Evolutionary conservation across 2,113 vertebrate species (phyloP), one percentile per base, ranked within the genome.

Genomic region (Cromileptes altivelis): DNA sequence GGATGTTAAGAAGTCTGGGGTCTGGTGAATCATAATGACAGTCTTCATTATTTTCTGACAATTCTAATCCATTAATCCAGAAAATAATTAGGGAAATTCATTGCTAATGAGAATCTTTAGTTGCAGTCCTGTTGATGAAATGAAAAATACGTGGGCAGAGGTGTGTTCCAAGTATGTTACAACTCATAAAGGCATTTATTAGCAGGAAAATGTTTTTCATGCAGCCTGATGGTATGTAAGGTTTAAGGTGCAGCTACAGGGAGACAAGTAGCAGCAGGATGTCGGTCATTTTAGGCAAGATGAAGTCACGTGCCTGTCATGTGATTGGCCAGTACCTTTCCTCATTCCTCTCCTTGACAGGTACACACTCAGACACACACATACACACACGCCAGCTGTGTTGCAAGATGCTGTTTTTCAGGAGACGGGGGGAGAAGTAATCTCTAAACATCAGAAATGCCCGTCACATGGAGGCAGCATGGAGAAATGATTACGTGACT

Each of bases 391-490:
- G 27, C 57, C 69, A 80, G 76, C 82, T 88, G 64, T 52, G 67
- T 42, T 42, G 57, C 75, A 83, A 71, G 70, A 58, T 78, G 73
- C 19, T 63, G 74, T 75, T 69, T 80, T 75, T 63, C 23, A 53
- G 55, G 37, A 30, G 47, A 40, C 19, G 53, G 10, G 2, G 42
- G 64, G 14, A 23, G 55, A 42, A 11, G n/a, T 78, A 84, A 84
- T 92, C 80, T 88, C 21, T 27, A 21, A 78, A 75, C 71, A 82
- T 82, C 69, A 67, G 78, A 78, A 56, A 82, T 68, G 77, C 57
- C 80, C 70, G 73, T 80, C 75, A 57, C 74, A 75, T 70, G 65
- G 62, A 71, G 58, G 65, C 80, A 75, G 74, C 30, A 23, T 17
- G 53, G 85, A 70, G 50, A 70, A 40, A 53, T 75, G 23, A 81